Evolutionary conservation across 1,140 invertebrate species (phyloP).

Genomic region (Bombus sibiricus): DNA sequence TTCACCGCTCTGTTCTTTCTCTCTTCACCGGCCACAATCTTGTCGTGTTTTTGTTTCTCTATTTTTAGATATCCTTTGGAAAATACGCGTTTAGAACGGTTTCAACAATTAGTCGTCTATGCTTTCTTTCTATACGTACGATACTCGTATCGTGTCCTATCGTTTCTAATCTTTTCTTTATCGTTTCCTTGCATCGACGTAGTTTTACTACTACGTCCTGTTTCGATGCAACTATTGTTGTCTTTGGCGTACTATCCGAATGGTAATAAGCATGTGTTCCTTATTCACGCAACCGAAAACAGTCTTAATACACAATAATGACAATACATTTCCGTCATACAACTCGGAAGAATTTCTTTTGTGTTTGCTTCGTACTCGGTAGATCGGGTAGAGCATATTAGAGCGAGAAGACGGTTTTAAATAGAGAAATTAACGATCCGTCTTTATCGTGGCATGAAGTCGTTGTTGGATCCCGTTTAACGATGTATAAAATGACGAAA

Average conservation of each 20-base stretch:
- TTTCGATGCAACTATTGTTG: not conserved
- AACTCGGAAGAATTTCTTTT: slow-evolving; percentile 12
- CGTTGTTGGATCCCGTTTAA: slow-evolving; percentile 69
- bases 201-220: too few relatives aligned
- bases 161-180: not conserved
- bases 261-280: slow-evolving; percentile 24
- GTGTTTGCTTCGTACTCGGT: slow-evolving; percentile 17
- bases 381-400: not conserved
- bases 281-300: slow-evolving; percentile 9
- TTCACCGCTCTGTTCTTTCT: not conserved
- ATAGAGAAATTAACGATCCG: slow-evolving; percentile 38
- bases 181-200: not conserved
- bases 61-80: not conserved
- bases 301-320: slow-evolving; percentile 25
- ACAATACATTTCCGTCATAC: slow-evolving; percentile 50
- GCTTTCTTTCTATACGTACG: not conserved
- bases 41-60: not conserved
- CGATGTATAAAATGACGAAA: slow-evolving; percentile 46
- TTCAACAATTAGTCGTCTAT: not conserved
- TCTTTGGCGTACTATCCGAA: not conserved
- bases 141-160: not conserved
- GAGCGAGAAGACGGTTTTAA: not conserved
- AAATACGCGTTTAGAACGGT: too few relatives aligned
- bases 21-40: not conserved
- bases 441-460: slow-evolving; percentile 39